Evolutionary conservation across 2,797 vertebrate species (phyloP).

Genomic region (Sebastes vulpes): DNA sequence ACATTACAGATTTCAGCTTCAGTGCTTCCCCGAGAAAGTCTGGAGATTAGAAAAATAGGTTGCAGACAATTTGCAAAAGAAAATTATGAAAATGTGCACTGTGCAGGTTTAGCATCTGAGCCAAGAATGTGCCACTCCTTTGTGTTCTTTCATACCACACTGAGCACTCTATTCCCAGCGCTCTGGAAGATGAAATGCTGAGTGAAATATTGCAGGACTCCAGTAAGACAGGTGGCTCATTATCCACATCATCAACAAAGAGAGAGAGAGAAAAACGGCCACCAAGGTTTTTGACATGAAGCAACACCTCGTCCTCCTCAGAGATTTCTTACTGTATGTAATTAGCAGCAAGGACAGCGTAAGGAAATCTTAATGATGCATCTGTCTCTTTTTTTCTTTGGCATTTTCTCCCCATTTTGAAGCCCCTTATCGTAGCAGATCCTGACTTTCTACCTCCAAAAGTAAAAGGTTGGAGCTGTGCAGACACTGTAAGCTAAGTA

Average conservation of each 20-base stretch:
- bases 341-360: slow-evolving; percentile 56
- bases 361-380: slow-evolving; percentile 70
- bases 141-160: slow-evolving; percentile 35
- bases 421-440: not conserved
- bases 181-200: slow-evolving; percentile 55
- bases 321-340: slow-evolving; percentile 69
- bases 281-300: slow-evolving; percentile 51
- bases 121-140: slow-evolving; percentile 32
- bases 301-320: slow-evolving; percentile 57
- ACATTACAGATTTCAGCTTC: not conserved
- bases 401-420: slow-evolving; percentile 11
- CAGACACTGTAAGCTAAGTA: not conserved
- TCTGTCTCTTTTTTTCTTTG: slow-evolving; percentile 13
- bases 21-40: not conserved
- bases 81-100: slow-evolving; percentile 6
- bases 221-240: slow-evolving; percentile 82
- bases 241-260: slow-evolving; percentile 75
- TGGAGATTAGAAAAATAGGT: slow-evolving; percentile 22
- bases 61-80: slow-evolving; percentile 18
- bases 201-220: slow-evolving; percentile 62
- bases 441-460: not conserved
- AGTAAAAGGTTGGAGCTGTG: slow-evolving; percentile 26
- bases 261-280: slow-evolving; percentile 45
- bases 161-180: slow-evolving; percentile 48
- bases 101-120: slow-evolving; percentile 24